A percentile compares a stretch with the other conserved stretches of the same genome.
phyloP scores from a whole-genome alignment of 92 coral and sea anemone genomes.

The Palythoa grandiflora region DNA sequence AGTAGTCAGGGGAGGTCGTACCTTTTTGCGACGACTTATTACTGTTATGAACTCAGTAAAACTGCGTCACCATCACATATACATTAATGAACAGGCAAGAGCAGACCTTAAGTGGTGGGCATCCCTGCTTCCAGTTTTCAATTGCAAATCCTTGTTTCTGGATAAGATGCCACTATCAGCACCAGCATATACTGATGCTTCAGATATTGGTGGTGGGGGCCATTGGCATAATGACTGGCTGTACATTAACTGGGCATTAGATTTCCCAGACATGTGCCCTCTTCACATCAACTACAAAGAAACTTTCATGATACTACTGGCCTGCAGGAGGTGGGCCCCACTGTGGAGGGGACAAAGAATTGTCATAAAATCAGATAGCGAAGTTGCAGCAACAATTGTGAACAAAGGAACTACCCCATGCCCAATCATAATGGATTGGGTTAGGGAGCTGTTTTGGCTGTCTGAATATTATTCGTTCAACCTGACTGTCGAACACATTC shows the following conservation, averaged over 20 bases:
- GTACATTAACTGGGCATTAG: conserved; percentile 61
- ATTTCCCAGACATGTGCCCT: conserved; percentile 41
- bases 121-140: conserved; percentile 33
- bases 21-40: conserved; percentile 55
- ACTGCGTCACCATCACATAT: conserved; percentile 48
- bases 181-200: conserved; percentile 53
- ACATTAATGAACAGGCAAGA: conserved; percentile 47
- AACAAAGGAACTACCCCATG: conserved; percentile 60
- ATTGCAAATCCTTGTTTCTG: conserved; percentile 51
- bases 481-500: conserved; percentile 36
- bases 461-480: conserved; percentile 15
- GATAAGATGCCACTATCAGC: conserved; percentile 35
- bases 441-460: conserved; percentile 45
- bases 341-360: conserved; percentile 41
- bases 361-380: conserved; percentile 31
- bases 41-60: conserved; percentile 47
- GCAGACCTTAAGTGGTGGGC: conserved; percentile 59
- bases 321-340: conserved; percentile 47
- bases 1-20: conserved; percentile 51
- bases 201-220: conserved; percentile 50
- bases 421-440: conserved; percentile 45
- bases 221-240: conserved; percentile 55
- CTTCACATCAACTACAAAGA: conserved; percentile 62
- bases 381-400: conserved; percentile 44
- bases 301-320: conserved; percentile 38